Conservation (phyloP, 2,113 vertebrate genomes). For the Petaurus breviceps region DNA sequence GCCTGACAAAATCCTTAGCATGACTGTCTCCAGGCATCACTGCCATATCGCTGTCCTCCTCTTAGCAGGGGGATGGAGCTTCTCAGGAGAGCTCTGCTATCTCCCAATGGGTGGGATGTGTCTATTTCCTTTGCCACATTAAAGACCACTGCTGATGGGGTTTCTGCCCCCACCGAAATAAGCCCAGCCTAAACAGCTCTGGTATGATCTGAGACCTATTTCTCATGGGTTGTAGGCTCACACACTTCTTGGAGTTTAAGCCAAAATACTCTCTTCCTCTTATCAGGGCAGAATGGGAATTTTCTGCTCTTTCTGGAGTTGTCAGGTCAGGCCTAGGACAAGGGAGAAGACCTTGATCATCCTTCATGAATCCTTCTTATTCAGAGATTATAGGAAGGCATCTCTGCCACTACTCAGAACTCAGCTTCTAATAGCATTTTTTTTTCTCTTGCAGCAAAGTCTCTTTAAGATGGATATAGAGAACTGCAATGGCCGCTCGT, state of each 20-base stretch:
- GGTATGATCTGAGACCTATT: not conserved
- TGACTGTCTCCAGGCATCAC: slow-evolving; percentile 11
- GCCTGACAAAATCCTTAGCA: slow-evolving; percentile 6
- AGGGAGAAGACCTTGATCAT: not conserved
- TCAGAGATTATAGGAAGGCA: slow-evolving; percentile 42
- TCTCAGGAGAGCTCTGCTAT: slow-evolving; percentile 1
- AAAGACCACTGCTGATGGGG: not conserved
- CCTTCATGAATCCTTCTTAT: slow-evolving; percentile 40
- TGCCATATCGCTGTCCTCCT: not conserved
- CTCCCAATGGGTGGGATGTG: not conserved
- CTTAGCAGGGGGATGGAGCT: not conserved
- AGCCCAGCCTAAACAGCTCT: not conserved
- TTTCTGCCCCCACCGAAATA: not conserved
- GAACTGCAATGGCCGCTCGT: slow-evolving; percentile 93
- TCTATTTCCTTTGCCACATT: not conserved
- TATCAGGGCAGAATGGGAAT: not conserved
- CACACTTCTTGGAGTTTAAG: slow-evolving; percentile 16
- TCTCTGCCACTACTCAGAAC: not conserved
- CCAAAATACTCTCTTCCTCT: slow-evolving; percentile 12
- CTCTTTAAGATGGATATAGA: slow-evolving; percentile 94
- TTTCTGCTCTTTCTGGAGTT: slow-evolving; percentile 46
- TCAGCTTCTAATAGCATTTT: slow-evolving; percentile 65
- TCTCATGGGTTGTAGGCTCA: not conserved
- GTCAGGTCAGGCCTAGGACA: not conserved
- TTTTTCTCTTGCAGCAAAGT: slow-evolving; percentile 85